Base-by-base conservation (phyloP, 1,140 invertebrate genomes). In the Zaprionus gabonicus region DNA sequence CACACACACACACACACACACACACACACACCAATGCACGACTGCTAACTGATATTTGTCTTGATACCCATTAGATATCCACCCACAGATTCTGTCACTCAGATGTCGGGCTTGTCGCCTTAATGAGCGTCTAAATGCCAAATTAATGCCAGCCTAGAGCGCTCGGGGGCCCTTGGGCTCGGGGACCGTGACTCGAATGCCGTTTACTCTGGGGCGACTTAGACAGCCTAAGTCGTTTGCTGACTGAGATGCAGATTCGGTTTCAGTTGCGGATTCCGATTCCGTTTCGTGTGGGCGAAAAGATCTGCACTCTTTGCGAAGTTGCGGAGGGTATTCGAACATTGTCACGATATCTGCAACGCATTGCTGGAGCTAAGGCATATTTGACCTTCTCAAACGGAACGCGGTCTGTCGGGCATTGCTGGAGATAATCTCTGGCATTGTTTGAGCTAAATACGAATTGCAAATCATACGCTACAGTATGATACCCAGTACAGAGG, bases 61-160 rank as follows among this genome's bases (percentile, higher is more conserved):
- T 57, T 56, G 64, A 25, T 51, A 51, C 38, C 34, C 27, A 38
- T 36, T 56, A 62, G 59, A 79, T 60, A 60, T 71, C 62, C 80
- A 71, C 80, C 80, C 80, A 82, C 75, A 64, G 74, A 82, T 83
- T 71, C 80, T 82, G 76, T 82, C 80, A 82, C 65, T 82, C 80
- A 64, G 62, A 56, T 69, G 75, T 82, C 66, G 41, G 57, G 71
- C 62, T 44, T 82, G 80, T 82, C 80, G 70, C 76, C 80, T 80
- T 82, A 82, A 82, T 82, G 81, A 82, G 80, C 55, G 80, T 63
- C 79, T 82, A 82, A 82, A 82, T 82, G 80, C 80, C 81, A 82
- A 82, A 82, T 82, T 82, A 82, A 82, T 65, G 81, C 66, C 79
- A 73, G 46, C 64, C 64, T 28, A 67, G 31, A 44, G 34, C 64